phyloP scores from a whole-genome alignment of 2,888 invertebrate genomes.

The Chaetogeoica ovagalla region DNA sequence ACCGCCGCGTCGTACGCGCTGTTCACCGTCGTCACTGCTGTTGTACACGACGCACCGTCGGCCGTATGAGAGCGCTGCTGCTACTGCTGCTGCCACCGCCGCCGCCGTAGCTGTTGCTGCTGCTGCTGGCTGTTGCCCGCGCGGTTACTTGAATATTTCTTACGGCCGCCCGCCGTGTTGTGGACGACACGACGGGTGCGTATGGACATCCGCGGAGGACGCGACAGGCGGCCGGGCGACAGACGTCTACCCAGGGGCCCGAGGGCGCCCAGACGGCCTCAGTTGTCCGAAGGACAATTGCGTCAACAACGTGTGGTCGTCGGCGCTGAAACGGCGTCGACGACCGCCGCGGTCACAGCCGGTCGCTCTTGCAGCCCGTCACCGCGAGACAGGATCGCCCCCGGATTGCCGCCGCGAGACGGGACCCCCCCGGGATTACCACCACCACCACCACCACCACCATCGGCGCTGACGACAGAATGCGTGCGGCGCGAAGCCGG shows the following conservation, averaged over 20 bases:
- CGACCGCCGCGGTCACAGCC: background rate
- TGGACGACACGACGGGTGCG: conserved; percentile 10
- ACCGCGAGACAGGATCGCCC: background rate
- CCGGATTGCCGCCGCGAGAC: background rate
- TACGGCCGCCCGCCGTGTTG: conserved; percentile 15
- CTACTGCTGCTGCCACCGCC: background rate
- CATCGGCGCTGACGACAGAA: background rate
- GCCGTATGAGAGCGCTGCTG: conserved; percentile 52
- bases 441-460: background rate
- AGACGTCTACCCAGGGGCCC: conserved; percentile 30
- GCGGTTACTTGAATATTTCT: background rate
- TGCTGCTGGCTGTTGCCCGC: background rate
- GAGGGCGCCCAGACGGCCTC: conserved; percentile 34
- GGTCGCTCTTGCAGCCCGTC: background rate
- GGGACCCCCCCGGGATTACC: background rate
- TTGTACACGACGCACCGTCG: conserved; percentile 48
- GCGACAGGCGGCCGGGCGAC: conserved; percentile 40
- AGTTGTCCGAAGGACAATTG: background rate
- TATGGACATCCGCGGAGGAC: conserved; percentile 48
- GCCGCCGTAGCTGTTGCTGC: background rate
- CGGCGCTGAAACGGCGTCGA: background rate
- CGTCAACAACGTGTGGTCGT: conserved; percentile 9
- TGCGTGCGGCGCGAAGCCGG: conserved; percentile 54
- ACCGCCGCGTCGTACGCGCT: conserved; percentile 10
- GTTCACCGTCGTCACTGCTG: conserved; percentile 34